phyloP scores from a whole-genome alignment of 2,113 vertebrate species.

The Prolemur simus region DNA sequence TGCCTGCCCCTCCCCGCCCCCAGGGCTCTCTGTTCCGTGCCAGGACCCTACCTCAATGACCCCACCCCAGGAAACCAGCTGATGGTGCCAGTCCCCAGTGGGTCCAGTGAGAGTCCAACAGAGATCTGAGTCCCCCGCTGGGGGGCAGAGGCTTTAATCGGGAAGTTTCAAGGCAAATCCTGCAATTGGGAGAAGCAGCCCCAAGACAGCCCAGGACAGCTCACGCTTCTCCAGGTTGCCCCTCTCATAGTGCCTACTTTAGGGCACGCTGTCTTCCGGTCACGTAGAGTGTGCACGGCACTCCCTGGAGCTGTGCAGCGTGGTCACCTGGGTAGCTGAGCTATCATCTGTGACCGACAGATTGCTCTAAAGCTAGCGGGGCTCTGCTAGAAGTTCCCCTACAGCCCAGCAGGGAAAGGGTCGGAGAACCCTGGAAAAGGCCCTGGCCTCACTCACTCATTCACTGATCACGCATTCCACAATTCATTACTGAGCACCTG shows the following conservation, averaged over 20 bases:
- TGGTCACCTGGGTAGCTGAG: not conserved
- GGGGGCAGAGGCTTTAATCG: no score
- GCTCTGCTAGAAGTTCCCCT: not conserved
- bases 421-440: not conserved
- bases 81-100: accelerated
- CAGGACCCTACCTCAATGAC: not conserved
- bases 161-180: not conserved
- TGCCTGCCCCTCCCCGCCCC: not conserved
- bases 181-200: not conserved
- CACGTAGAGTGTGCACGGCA: not conserved
- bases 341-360: not conserved
- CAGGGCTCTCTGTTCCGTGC: not conserved
- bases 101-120: not conserved
- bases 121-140: no score
- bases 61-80: not conserved
- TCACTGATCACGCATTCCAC: not conserved
- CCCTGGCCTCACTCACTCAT: not conserved
- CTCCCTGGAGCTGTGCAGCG: not conserved
- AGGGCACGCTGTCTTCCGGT: accelerated
- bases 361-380: not conserved
- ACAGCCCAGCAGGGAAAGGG: not conserved
- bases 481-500: not conserved
- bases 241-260: not conserved
- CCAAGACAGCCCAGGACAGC: not conserved
- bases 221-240: not conserved